These are phyloP conservation scores for Polydrusus pterygomalis DNA, from an alignment of 2,888 invertebrate species.

Conservation along the genomic window DNA sequence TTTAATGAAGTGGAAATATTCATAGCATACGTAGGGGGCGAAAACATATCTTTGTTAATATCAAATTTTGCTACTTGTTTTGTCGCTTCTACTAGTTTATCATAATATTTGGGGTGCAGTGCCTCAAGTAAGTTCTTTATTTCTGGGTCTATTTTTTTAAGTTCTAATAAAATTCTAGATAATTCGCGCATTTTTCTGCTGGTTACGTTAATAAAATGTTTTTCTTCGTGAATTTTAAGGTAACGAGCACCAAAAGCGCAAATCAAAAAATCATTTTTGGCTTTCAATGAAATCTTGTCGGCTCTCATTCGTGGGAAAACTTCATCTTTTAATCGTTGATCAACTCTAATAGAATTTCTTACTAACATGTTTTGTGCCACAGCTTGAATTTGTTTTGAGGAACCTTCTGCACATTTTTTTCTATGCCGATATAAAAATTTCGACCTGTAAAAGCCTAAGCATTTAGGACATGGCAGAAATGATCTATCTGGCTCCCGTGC, in stretches of 20 bases:
- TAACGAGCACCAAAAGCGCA: conserved; percentile 53
- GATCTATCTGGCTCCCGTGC: neutral
- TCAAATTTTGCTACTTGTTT: conserved; percentile 47
- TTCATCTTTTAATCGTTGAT: conserved; percentile 15
- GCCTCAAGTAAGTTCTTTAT: conserved; percentile 36
- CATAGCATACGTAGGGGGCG: conserved; percentile 48
- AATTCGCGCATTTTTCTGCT: conserved; percentile 54
- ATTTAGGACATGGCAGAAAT: conserved; percentile 57
- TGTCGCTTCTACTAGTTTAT: conserved; percentile 42
- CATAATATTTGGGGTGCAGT: conserved; percentile 46
- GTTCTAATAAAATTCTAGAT: conserved; percentile 31
- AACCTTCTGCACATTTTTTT: conserved; percentile 49
- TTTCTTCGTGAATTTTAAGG: conserved; percentile 50
- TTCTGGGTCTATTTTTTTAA: conserved; percentile 32
- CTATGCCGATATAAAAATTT: conserved; percentile 58
- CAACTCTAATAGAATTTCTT: conserved; percentile 34
- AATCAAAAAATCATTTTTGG: conserved; percentile 51
- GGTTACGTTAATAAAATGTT: conserved; percentile 48
- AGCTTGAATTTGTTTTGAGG: conserved; percentile 24
- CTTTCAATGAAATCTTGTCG: conserved; percentile 42
- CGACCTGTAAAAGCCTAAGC: conserved; percentile 59
- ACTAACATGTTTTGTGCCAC: conserved; percentile 30
- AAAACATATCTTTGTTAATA: conserved; percentile 31
- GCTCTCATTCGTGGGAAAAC: conserved; percentile 16
- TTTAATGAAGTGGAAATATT: conserved; percentile 52